Conservation (phyloP, 2,797 vertebrate species). For the Avahi laniger region DNA sequence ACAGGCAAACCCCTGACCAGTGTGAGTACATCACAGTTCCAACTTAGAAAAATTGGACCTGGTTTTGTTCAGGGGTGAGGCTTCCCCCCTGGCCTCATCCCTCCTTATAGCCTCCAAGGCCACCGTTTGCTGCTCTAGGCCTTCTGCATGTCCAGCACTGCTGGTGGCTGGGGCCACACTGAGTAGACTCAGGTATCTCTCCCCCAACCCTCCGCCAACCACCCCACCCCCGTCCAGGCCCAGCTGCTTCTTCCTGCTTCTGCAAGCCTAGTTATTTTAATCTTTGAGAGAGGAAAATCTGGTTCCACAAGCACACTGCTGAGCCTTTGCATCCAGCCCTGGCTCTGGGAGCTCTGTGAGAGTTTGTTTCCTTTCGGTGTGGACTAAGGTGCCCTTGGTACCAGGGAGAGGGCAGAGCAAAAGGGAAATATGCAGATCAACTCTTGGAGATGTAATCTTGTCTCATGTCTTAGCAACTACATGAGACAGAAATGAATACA, state of each 20-base stretch:
- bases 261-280: not conserved
- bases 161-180: no score
- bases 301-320: not conserved
- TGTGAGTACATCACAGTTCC: not conserved
- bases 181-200: not conserved
- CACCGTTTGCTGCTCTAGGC: not conserved
- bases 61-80: not conserved
- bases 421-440: not conserved
- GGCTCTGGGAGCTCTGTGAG: not conserved
- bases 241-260: not conserved
- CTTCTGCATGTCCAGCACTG: not conserved
- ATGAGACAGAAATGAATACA: not conserved
- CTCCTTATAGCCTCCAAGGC: not conserved
- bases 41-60: not conserved
- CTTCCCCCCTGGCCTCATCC: not conserved
- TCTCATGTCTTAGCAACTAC: not conserved
- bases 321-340: not conserved
- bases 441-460: not conserved
- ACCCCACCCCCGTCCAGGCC: not conserved
- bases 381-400: not conserved
- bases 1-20: not conserved
- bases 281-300: conserved; percentile 32
- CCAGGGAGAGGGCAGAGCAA: not conserved
- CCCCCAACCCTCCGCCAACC: not conserved
- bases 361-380: not conserved